These are phyloP conservation scores for Cossypha niveicapilla DNA, from an alignment of 2,797 vertebrate species.

Conservation along the genomic window DNA sequence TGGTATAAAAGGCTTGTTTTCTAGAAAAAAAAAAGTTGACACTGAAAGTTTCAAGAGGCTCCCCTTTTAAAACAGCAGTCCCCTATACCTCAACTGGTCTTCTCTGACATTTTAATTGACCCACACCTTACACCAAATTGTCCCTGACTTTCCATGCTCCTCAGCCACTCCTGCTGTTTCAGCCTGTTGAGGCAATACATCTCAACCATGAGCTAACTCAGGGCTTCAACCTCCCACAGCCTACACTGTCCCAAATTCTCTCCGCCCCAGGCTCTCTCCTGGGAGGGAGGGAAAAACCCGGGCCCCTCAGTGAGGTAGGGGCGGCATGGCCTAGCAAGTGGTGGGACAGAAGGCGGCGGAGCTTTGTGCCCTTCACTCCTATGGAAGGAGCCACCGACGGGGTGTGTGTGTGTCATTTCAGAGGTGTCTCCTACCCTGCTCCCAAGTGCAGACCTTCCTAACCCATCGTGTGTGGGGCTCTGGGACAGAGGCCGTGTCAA, in stretches of 20 bases:
- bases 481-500: neutral
- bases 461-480: fast-evolving
- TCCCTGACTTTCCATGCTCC: fast-evolving
- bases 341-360: neutral
- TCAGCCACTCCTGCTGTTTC: neutral
- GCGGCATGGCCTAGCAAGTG: fast-evolving
- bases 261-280: neutral
- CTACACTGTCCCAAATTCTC: fast-evolving
- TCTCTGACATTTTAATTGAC: neutral
- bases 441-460: fast-evolving
- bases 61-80: fast-evolving
- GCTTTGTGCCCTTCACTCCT: neutral
- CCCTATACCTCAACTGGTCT: fast-evolving
- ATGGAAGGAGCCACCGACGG: fast-evolving
- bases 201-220: neutral
- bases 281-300: neutral
- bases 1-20: neutral
- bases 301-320: fast-evolving
- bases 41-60: neutral
- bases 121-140: fast-evolving
- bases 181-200: neutral
- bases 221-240: neutral
- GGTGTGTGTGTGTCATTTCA: neutral
- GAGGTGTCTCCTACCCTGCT: fast-evolving
- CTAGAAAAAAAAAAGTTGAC: neutral